phyloP scores from a whole-genome alignment of 2,797 vertebrate genomes.

The Eidolon dupreanum region DNA sequence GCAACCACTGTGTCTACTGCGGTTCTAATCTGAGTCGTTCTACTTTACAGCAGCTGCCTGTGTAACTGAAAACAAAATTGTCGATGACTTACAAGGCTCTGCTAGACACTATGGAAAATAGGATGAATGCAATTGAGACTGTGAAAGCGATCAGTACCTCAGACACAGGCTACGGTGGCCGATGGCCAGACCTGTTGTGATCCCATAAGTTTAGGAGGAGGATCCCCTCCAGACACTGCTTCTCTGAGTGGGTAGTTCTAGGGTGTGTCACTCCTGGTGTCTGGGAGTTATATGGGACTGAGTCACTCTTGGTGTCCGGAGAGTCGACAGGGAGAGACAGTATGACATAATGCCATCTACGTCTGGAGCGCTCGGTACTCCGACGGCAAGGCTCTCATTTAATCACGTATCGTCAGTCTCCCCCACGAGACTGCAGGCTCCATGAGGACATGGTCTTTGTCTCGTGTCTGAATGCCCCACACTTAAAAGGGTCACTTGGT shows the following conservation, averaged over 20 bases:
- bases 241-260: not conserved
- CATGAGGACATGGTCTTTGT: not conserved
- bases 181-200: not conserved
- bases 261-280: not conserved
- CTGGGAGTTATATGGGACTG: constrained; percentile 43
- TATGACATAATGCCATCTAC: not conserved
- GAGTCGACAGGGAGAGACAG: not conserved
- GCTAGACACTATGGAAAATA: not conserved
- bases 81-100: not conserved
- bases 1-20: fast-evolving
- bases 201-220: not conserved
- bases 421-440: not conserved
- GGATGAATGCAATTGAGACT: not conserved
- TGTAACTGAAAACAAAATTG: not conserved
- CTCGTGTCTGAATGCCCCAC: not conserved
- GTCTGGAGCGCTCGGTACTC: not conserved
- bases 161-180: fast-evolving
- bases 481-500: not conserved
- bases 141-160: not conserved
- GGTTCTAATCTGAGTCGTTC: not conserved
- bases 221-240: not conserved
- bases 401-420: not conserved
- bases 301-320: constrained; percentile 48
- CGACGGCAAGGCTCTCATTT: not conserved
- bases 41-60: not conserved